phyloP scores from a whole-genome alignment of 2,888 invertebrate genomes.

The Acheta domesticus region DNA sequence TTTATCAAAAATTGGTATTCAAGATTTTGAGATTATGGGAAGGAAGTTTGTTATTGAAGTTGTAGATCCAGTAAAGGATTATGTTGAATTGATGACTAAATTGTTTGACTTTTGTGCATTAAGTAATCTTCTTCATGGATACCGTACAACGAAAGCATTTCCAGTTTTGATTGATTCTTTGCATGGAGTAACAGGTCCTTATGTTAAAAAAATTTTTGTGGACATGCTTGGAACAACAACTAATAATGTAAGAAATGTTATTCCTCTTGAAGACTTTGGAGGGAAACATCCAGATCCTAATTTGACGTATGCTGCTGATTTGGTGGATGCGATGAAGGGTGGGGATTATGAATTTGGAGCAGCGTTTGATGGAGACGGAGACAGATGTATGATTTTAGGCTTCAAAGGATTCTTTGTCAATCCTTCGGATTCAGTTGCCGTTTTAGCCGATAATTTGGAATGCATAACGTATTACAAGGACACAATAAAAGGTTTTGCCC shows the following conservation, averaged over 20 bases:
- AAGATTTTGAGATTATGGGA: conserved; percentile 50
- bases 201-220: conserved; percentile 83
- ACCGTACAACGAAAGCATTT: conserved; percentile 58
- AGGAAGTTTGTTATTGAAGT: conserved; percentile 77
- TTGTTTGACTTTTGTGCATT: conserved; percentile 92
- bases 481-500: conserved; percentile 84
- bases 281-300: conserved; percentile 22
- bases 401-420: conserved; percentile 96
- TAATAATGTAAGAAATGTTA: conserved; percentile 47
- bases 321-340: conserved; percentile 54
- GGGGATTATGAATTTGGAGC: conserved; percentile 55
- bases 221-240: conserved; percentile 76
- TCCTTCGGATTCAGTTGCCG: conserved; percentile 94
- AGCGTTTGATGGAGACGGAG: conserved; percentile 47
- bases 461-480: conserved; percentile 91
- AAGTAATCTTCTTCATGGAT: conserved; percentile 65
- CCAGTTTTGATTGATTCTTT: conserved; percentile 86
- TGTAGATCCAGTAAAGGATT: conserved; percentile 86
- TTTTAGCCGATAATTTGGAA: conserved; percentile 83
- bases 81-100: conserved; percentile 85
- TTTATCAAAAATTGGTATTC: conserved; percentile 67
- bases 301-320: not conserved
- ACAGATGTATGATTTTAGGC: conserved; percentile 97
- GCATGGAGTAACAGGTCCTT: conserved; percentile 94
- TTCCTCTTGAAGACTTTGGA: conserved; percentile 12